Conservation (phyloP, 1,140 invertebrate species). For the Dryas iulia region DNA sequence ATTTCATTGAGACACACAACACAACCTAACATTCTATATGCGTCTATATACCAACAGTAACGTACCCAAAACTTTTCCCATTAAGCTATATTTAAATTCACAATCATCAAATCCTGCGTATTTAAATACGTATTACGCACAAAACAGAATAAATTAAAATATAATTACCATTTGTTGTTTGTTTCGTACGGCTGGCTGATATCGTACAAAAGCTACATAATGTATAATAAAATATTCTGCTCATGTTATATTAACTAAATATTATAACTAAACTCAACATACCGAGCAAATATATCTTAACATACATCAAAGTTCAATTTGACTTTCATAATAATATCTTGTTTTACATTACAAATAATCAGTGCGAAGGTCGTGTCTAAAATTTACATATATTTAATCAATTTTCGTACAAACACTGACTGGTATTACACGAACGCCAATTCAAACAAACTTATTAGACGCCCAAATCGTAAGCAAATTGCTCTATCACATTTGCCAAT, state of each 20-base stretch:
- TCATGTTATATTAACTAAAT: not conserved
- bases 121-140: not conserved
- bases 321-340: not conserved
- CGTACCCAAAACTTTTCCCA: not conserved
- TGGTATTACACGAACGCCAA: not conserved
- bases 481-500: conserved; percentile 7
- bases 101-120: not conserved
- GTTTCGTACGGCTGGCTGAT: not conserved
- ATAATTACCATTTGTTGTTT: not conserved
- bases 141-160: not conserved
- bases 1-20: too few relatives aligned
- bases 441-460: conserved; percentile 9
- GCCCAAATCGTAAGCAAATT: not conserved
- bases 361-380: not conserved
- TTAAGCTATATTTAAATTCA: not conserved
- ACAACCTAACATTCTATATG: too few relatives aligned
- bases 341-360: not conserved
- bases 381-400: not conserved
- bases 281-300: not conserved
- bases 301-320: not conserved
- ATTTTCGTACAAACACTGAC: not conserved
- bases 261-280: not conserved
- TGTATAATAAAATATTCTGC: not conserved
- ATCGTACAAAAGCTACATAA: not conserved
- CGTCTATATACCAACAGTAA: too few relatives aligned